Percentiles rank a stretch among this genome's conserved stretches.
These are phyloP conservation scores for Gymnocephalus cernua DNA, from an alignment of 2,113 vertebrate species.

Conservation along the genomic window DNA sequence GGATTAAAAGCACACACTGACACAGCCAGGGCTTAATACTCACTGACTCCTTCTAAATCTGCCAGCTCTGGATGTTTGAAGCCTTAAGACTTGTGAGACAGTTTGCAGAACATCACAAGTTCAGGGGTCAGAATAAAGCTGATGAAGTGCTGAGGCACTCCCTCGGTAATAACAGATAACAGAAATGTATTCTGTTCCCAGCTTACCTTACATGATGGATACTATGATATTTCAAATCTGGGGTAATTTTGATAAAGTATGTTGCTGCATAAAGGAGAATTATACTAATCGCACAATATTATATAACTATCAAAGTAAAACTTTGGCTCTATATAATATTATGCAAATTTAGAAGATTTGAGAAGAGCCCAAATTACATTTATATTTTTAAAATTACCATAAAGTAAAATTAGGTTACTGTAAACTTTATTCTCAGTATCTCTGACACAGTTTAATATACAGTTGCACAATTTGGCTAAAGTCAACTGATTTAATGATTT, in stretches of 20 bases:
- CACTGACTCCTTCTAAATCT: conserved; percentile 46
- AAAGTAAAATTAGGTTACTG: conserved; percentile 3
- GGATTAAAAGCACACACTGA: conserved; percentile 62
- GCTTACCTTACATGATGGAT: conserved; percentile 30
- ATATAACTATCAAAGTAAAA: conserved; percentile 25
- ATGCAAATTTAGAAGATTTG: conserved; percentile 1
- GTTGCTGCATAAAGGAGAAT: conserved; percentile 14
- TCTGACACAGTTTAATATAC: conserved; percentile 6
- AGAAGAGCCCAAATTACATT: background rate
- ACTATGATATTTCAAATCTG: conserved; percentile 13
- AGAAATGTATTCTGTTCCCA: background rate
- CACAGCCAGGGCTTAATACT: conserved; percentile 57
- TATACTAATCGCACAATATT: conserved; percentile 23
- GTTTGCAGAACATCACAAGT: conserved; percentile 51
- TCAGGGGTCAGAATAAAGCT: conserved; percentile 59
- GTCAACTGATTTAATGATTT: background rate
- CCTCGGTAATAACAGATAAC: conserved; percentile 52
- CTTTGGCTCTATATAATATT: background rate
- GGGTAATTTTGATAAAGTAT: conserved; percentile 1
- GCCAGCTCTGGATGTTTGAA: conserved; percentile 49
- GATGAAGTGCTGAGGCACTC: conserved; percentile 35
- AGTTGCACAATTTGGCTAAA: background rate
- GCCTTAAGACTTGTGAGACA: conserved; percentile 40
- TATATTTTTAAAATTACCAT: background rate
- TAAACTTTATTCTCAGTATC: background rate